Conservation (phyloP, 2,113 vertebrate genomes). For the Antechinus flavipes region DNA sequence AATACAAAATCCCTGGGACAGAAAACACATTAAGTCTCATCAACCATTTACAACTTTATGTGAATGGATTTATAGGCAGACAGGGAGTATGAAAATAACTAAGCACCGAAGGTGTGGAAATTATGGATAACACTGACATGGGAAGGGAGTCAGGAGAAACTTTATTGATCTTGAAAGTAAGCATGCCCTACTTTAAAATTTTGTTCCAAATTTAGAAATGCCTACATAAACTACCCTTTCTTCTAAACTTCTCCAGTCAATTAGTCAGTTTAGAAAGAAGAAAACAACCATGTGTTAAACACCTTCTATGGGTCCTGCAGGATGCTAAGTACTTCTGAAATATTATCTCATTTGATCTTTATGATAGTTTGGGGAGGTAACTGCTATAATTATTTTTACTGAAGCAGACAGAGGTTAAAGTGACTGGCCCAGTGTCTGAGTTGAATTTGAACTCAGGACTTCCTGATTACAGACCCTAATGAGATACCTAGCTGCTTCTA, state of each 20-base stretch:
- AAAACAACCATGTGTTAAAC: not conserved
- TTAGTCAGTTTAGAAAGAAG: not conserved
- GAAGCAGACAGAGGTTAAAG: not conserved
- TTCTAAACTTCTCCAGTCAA: not conserved
- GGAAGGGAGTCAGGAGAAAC: not conserved
- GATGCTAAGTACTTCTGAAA: not conserved
- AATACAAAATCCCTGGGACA: not conserved
- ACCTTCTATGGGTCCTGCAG: not conserved
- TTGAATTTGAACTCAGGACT: not conserved
- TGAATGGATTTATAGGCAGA: not conserved
- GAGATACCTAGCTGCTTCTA: not conserved
- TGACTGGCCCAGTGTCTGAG: not conserved
- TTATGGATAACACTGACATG: not conserved
- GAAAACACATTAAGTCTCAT: not conserved
- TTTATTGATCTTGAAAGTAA: not conserved
- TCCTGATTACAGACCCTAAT: not conserved
- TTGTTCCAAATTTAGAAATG: not conserved
- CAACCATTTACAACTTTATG: not conserved
- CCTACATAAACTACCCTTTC: not conserved
- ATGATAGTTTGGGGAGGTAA: not conserved
- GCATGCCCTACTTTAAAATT: not conserved
- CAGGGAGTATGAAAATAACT: not conserved
- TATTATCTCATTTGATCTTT: not conserved
- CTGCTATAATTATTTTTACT: not conserved
- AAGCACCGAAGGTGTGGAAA: not conserved